Percentiles rank a stretch among this genome's conserved stretches.
phyloP scores from a whole-genome alignment of 2,888 invertebrate species.

The Acrobasis consociella region DNA sequence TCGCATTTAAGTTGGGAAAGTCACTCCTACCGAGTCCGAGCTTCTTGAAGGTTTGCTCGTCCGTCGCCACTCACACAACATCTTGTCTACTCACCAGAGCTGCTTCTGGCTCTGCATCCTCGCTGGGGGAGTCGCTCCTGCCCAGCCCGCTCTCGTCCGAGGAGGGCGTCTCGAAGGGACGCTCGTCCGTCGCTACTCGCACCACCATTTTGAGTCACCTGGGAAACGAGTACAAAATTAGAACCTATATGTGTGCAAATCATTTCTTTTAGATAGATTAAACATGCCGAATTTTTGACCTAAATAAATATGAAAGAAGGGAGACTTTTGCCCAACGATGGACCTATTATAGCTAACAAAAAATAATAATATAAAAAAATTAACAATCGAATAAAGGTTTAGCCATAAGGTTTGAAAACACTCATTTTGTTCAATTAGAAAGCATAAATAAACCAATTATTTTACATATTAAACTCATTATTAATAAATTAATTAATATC shows the following conservation, averaged over 20 bases:
- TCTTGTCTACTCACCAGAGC: conserved; percentile 66
- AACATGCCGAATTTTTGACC: no score
- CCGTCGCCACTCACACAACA: conserved; percentile 70
- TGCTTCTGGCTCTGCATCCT: conserved; percentile 70
- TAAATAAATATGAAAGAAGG: no score
- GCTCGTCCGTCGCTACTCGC: conserved; percentile 72
- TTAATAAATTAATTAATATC: background rate
- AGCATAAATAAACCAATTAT: background rate
- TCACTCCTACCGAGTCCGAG: conserved; percentile 70
- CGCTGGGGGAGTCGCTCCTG: conserved; percentile 68
- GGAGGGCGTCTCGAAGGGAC: conserved; percentile 72
- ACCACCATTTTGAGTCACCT: conserved; percentile 57
- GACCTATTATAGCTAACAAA: no score
- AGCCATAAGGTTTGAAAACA: background rate
- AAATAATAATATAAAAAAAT: no score
- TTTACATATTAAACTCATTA: background rate
- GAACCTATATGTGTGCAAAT: background rate
- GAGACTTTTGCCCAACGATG: no score
- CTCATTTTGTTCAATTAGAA: no score
- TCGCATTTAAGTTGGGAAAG: conserved; percentile 66
- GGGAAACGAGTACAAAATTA: background rate
- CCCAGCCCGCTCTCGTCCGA: conserved; percentile 75
- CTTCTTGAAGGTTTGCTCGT: conserved; percentile 76
- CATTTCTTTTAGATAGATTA: no score
- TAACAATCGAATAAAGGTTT: no score